These are phyloP conservation scores for Montipora capricornis DNA, from an alignment of 64 coral and sea anemone genomes.

Conservation along the genomic window DNA sequence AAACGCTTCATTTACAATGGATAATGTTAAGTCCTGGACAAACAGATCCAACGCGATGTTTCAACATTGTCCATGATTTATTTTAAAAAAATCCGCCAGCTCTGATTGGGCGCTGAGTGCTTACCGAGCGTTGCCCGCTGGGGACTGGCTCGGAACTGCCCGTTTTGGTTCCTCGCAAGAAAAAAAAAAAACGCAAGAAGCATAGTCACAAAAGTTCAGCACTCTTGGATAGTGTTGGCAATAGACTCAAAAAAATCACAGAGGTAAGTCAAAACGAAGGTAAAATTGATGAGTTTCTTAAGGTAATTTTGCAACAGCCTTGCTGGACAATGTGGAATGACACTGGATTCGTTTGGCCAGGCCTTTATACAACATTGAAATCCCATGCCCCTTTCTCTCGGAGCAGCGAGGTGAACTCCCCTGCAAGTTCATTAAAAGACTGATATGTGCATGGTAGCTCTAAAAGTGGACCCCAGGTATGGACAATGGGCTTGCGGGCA, in stretches of 20 bases:
- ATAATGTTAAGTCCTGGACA: too few species aligned
- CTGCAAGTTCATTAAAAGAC: slow-evolving; percentile 76
- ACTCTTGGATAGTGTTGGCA: neutral
- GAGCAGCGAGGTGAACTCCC: slow-evolving; percentile 62
- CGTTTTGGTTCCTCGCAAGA: neutral
- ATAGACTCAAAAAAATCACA: neutral
- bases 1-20: too few species aligned
- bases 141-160: neutral
- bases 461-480: slow-evolving; percentile 72
- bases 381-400: slow-evolving; percentile 59
- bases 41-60: neutral
- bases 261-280: neutral
- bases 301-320: neutral
- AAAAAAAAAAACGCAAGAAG: neutral
- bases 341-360: neutral
- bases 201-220: neutral
- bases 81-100: neutral
- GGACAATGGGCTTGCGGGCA: slow-evolving; percentile 66
- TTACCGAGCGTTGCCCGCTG: neutral
- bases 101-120: neutral
- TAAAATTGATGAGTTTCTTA: neutral
- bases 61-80: neutral
- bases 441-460: slow-evolving; percentile 80
- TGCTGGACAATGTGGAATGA: neutral
- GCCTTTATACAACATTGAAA: slow-evolving; percentile 52